Percentiles rank a stretch among this genome's conserved stretches.
phyloP scores from a whole-genome alignment of 2,797 vertebrate species.

The Alectoris magna region DNA sequence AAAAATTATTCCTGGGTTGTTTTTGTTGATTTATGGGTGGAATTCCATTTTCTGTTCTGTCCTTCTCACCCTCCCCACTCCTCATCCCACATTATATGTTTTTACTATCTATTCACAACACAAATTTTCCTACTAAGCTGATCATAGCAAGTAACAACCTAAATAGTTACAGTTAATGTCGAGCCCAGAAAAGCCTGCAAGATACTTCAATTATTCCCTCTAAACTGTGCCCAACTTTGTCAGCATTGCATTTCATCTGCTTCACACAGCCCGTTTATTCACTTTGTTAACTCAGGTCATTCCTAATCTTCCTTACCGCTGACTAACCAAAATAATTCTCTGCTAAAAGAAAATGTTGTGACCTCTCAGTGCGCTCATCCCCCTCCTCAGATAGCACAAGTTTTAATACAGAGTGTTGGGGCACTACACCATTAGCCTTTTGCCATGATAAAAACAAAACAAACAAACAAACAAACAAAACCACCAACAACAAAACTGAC shows the following conservation, averaged over 20 bases:
- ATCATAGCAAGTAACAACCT: not conserved
- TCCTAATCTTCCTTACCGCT: conserved; percentile 21
- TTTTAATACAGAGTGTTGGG: not conserved
- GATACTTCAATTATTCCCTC: not conserved
- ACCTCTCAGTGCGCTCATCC: not conserved
- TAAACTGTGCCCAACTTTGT: not conserved
- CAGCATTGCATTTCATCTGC: not conserved
- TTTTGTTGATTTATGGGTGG: not conserved
- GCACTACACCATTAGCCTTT: conserved; percentile 23
- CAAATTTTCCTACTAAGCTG: not conserved
- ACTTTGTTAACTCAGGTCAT: conserved; percentile 36
- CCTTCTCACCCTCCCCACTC: no score
- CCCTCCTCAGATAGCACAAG: not conserved
- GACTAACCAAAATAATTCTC: conserved; percentile 9
- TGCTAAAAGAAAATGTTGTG: not conserved
- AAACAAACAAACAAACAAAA: not conserved
- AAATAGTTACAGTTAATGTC: conserved; percentile 15
- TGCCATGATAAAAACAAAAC: not conserved
- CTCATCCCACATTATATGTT: not conserved
- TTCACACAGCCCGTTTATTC: conserved; percentile 1
- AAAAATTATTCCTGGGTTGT: not conserved
- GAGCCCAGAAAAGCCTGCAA: not conserved
- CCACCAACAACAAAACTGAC: not conserved
- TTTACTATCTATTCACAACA: not conserved
- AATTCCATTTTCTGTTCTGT: not conserved